Base-by-base conservation (phyloP, 2,113 vertebrate species). In the Nibea coibor region DNA sequence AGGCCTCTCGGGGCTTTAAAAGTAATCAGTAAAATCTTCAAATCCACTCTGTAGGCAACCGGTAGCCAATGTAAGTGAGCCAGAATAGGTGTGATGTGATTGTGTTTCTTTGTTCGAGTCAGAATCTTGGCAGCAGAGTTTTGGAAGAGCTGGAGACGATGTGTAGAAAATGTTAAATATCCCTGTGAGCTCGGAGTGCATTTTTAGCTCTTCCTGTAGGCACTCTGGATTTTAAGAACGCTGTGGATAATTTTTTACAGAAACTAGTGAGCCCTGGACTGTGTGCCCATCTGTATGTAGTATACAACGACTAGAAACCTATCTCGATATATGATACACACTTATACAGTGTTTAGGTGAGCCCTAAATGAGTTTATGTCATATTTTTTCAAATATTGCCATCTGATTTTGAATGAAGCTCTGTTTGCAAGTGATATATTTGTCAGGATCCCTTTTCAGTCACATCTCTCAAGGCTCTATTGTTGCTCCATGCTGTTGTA, bases 401-500 rank as follows among this genome's bases (percentile, higher is more conserved):
- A 16, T 22, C 54, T 10, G 24, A 28, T 53, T 28, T 42, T 61
- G 28, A 76, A 7, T 51, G 24, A 59, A 57, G 10, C 5, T 3
- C 17, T 15, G 8, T 42, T 78, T 67, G 78, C 35, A 39, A 39
- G 8, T 39, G 35, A 39, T 39, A 39, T 51, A 42, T 50, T 51
- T 20, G 17, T 22, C 26, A 75, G 24, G 83, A 43, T 56, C 59
- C 86, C 65, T 69, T 77, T 75, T 77, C 64, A 47, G 16, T 66
- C 69, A 28, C 75, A 80, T 73, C 61, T 31, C 39, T 48, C 51
- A 7, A 61, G n/a, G 20, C 80, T 87, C 69, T 89, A 81, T 87
- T 89, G 80, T 83, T 45, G 75, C 54, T 76, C 26, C 64, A 43
- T 82, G 89, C 84, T 88, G 78, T 59, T 80, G 59, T 86, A 81